These are phyloP conservation scores for Poeciliopsis turrubarensis DNA, from an alignment of 2,113 vertebrate species.

Conservation along the genomic window DNA sequence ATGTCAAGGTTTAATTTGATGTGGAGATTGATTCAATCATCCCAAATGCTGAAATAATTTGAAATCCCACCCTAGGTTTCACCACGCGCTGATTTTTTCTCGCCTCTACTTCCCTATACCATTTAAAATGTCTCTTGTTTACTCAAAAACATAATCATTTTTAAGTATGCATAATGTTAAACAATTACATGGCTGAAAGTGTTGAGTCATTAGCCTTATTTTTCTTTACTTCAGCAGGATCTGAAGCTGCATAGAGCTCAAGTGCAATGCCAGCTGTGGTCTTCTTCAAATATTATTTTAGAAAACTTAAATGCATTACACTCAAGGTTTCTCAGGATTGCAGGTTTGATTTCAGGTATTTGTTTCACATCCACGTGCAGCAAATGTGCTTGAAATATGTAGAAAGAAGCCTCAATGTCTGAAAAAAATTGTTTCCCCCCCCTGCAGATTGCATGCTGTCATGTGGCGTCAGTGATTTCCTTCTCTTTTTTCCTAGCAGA, in stretches of 20 bases:
- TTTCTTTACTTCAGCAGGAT: no score
- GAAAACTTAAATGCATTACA: neutral
- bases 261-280: neutral
- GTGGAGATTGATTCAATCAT: slow-evolving; percentile 28
- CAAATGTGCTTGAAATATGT: neutral
- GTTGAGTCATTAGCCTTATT: no score
- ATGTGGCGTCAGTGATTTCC: neutral
- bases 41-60: neutral
- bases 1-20: slow-evolving; percentile 34
- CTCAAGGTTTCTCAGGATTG: slow-evolving; percentile 2
- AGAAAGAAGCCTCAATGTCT: neutral
- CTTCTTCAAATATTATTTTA: neutral
- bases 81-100: neutral
- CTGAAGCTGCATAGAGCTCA: neutral
- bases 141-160: no score
- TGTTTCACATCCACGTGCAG: neutral
- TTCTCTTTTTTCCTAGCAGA: neutral
- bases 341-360: slow-evolving; percentile 13
- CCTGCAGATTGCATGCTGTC: neutral
- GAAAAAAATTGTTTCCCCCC: neutral
- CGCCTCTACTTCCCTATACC: neutral
- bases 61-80: slow-evolving; percentile 5
- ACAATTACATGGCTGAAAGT: no score
- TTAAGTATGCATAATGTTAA: no score
- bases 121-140: neutral